Evolutionary conservation across 2,113 vertebrate genomes (phyloP).

Genomic region (Lonchura striata): DNA sequence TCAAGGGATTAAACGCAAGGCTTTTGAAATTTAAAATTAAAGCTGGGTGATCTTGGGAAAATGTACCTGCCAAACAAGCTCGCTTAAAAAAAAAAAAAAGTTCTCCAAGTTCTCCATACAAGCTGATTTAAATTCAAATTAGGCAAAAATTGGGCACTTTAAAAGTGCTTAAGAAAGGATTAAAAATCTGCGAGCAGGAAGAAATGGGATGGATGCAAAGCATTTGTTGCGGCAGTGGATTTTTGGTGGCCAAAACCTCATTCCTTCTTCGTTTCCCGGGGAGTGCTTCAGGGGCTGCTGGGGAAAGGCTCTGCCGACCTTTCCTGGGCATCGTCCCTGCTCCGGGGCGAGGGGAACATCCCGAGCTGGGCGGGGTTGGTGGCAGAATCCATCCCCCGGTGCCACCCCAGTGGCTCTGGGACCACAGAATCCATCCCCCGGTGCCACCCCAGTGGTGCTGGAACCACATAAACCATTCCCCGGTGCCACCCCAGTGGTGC

Average conservation of each 20-base stretch:
- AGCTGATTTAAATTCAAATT: constrained; percentile 78
- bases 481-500: too few relatives aligned
- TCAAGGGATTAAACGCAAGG: constrained; percentile 81
- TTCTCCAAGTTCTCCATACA: constrained; percentile 72
- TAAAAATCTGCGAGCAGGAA: constrained; percentile 37
- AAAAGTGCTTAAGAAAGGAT: constrained; percentile 64
- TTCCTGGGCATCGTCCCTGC: neutral
- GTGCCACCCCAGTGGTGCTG: too few relatives aligned
- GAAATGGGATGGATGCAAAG: neutral
- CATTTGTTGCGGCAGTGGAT: neutral
- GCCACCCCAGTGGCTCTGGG: neutral
- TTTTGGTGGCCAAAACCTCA: neutral
- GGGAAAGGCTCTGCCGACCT: neutral
- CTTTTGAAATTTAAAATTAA: constrained; percentile 86
- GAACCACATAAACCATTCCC: too few relatives aligned
- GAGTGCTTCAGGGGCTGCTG: fast-evolving
- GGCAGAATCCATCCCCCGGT: fast-evolving
- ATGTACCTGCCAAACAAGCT: constrained; percentile 74
- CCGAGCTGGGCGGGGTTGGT: fast-evolving
- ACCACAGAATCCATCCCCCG: too few relatives aligned
- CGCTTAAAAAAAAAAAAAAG: constrained; percentile 50
- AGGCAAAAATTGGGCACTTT: constrained; percentile 72
- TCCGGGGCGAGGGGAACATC: fast-evolving
- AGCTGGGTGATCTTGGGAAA: constrained; percentile 78
- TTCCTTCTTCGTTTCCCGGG: neutral